These are phyloP conservation scores for Trichechus manatus DNA, from an alignment of 2,113 vertebrate species.

Conservation along the genomic window DNA sequence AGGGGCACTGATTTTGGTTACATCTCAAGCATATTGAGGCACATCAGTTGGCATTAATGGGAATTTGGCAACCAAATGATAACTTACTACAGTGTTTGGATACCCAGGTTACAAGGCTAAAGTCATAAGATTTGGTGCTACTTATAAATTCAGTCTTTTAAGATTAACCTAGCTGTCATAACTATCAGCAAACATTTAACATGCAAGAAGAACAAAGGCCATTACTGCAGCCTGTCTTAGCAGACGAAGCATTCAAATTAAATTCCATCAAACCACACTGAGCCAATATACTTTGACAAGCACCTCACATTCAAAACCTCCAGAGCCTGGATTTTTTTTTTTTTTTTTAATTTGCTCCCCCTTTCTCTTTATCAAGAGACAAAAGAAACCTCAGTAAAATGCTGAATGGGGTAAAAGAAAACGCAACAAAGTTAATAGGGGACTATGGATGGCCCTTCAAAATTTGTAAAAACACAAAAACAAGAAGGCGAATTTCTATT, in stretches of 20 bases:
- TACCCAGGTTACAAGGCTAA: background rate
- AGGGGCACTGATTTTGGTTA: background rate
- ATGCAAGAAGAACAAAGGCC: constrained; percentile 72
- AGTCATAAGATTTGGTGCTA: constrained; percentile 45
- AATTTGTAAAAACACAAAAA: constrained; percentile 71
- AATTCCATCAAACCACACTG: constrained; percentile 87
- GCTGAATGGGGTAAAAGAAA: constrained; percentile 80
- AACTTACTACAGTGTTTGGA: constrained; percentile 1
- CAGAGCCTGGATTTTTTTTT: constrained; percentile 31
- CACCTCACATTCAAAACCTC: constrained; percentile 71
- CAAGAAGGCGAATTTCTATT: constrained; percentile 73
- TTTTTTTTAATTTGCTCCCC: constrained; percentile 35
- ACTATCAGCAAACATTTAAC: constrained; percentile 68
- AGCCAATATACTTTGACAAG: constrained; percentile 81
- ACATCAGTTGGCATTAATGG: background rate
- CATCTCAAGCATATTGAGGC: constrained; percentile 11
- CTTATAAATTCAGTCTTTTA: constrained; percentile 56
- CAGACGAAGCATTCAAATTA: constrained; percentile 80
- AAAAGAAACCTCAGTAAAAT: constrained; percentile 76
- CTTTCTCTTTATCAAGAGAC: constrained; percentile 69
- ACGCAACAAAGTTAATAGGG: constrained; percentile 74
- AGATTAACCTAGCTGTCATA: constrained; percentile 60
- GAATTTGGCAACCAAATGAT: constrained; percentile 36
- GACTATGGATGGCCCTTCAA: constrained; percentile 65
- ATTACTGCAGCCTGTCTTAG: constrained; percentile 68